Evolutionary conservation across 2,113 vertebrate genomes (phyloP).

Genomic region (Eurypyga helias): DNA sequence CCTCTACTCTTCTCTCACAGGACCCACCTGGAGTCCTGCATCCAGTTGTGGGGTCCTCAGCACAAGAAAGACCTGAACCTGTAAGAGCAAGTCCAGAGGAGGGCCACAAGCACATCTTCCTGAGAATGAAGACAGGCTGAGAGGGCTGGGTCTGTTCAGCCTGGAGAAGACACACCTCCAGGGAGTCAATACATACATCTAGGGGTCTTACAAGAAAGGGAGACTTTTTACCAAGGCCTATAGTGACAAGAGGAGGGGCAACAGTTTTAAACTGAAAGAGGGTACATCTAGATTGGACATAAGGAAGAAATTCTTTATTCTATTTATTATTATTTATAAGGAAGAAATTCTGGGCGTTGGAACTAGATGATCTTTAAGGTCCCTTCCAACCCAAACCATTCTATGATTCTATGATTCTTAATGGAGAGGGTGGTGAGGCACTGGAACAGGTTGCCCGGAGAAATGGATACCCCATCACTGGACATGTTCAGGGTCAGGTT

Average conservation of each 20-base stretch:
- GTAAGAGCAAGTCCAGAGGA: background rate
- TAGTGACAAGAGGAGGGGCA: background rate
- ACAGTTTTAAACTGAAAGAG: background rate
- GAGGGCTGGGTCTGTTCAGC: background rate
- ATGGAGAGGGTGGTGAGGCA: background rate
- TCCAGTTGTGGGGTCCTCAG: background rate
- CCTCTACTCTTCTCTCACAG: background rate
- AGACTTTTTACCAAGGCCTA: background rate
- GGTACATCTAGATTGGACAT: background rate
- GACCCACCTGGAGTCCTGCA: background rate
- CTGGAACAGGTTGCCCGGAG: background rate
- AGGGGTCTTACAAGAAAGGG: background rate
- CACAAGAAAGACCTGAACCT: background rate
- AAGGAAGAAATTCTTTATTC: background rate
- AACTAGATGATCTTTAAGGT: too few species aligned
- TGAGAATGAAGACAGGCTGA: background rate
- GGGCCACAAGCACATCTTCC: rapidly evolving
- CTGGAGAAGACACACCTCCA: background rate
- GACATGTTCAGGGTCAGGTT: background rate
- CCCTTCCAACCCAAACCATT: too few species aligned
- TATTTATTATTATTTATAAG: too few species aligned
- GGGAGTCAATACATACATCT: background rate
- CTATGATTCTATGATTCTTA: too few species aligned
- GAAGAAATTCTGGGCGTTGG: too few species aligned
- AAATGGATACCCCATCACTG: background rate